phyloP scores from a whole-genome alignment of 1,140 invertebrate species.

The Musca vetustissima region DNA sequence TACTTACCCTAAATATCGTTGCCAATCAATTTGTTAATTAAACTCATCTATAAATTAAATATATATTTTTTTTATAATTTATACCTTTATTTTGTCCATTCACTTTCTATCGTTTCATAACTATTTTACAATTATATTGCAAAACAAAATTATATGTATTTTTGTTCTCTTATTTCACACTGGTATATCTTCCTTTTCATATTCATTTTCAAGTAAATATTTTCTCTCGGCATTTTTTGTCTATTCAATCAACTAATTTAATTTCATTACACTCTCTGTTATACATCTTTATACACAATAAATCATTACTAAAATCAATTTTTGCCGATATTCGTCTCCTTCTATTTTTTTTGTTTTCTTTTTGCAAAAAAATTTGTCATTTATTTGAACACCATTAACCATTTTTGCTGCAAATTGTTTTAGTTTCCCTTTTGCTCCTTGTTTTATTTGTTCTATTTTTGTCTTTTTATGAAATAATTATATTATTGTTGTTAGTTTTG shows the following conservation, averaged over 20 bases:
- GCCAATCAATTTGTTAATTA: no score
- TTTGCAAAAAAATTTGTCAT: background rate
- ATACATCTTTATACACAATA: no score
- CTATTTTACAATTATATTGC: slow-evolving; percentile 21
- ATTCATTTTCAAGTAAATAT: no score
- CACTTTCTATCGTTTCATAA: slow-evolving; percentile 8
- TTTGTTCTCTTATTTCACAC: no score
- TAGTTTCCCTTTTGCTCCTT: background rate
- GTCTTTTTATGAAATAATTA: slow-evolving; percentile 2
- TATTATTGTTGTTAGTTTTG: background rate
- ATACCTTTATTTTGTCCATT: background rate
- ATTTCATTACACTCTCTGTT: background rate
- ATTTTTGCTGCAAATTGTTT: no score
- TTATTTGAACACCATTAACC: no score
- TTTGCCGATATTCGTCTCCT: background rate
- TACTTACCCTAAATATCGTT: no score
- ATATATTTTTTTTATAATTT: slow-evolving; percentile 12
- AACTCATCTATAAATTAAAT: background rate
- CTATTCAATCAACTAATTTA: slow-evolving; percentile 5
- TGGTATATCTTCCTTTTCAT: no score
- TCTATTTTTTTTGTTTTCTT: background rate
- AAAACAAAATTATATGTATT: background rate
- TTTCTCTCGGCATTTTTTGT: background rate
- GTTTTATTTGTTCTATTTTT: background rate
- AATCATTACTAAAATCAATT: background rate